Conservation (phyloP, 2,113 vertebrate species). For the Pterocles burchelli region DNA sequence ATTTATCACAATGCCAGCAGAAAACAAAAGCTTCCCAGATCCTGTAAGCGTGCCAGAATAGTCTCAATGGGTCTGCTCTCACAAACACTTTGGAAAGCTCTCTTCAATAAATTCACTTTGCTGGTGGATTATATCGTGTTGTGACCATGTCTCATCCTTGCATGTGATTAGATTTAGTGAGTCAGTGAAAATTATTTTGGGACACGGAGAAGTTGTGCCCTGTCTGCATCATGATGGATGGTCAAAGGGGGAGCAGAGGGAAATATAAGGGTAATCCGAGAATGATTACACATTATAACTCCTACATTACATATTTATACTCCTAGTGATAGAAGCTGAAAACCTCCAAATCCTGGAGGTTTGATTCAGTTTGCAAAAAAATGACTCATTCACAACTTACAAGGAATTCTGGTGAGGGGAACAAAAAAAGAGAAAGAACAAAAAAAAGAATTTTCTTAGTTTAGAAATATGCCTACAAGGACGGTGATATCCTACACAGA, state of each 20-base stretch:
- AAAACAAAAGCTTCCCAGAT: constrained; percentile 25
- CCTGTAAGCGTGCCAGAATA: neutral
- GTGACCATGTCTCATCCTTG: neutral
- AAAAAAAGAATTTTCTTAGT: neutral
- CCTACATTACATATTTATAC: neutral
- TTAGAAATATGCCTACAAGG: neutral
- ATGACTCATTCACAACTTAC: neutral
- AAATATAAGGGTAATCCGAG: neutral
- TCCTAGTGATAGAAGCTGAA: neutral
- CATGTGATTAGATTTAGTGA: constrained; percentile 51
- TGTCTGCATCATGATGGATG: neutral
- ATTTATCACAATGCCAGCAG: neutral
- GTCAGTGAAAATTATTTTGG: neutral
- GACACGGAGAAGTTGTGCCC: neutral
- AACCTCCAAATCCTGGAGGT: neutral
- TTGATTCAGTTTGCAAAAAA: neutral
- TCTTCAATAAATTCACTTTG: constrained; percentile 8
- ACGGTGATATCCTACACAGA: neutral
- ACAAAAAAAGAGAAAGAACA: neutral
- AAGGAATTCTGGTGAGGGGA: neutral
- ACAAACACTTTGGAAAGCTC: constrained; percentile 47
- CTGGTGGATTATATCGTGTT: neutral
- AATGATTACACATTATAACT: neutral
- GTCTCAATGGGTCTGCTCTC: constrained; percentile 46
- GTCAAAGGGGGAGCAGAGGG: neutral